Evolutionary conservation across 2,797 vertebrate species (phyloP).

Genomic region (Anas acuta): DNA sequence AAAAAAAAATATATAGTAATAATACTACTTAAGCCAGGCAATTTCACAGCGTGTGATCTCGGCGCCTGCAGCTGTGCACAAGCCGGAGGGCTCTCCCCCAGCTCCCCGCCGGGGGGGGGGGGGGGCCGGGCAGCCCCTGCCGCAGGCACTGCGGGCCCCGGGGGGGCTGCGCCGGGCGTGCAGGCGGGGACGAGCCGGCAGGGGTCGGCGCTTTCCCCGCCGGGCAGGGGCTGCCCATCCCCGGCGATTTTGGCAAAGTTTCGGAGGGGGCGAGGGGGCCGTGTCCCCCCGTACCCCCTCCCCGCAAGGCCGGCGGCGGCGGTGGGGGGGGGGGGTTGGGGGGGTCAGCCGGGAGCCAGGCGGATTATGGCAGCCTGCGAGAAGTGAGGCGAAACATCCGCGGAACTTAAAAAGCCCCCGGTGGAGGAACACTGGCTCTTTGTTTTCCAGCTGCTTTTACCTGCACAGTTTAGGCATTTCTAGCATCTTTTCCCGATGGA

Average conservation of each 20-base stretch:
- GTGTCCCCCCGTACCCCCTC: neutral
- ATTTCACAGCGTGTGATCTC: conserved; percentile 72
- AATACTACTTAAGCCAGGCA: conserved; percentile 20
- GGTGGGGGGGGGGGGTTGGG: neutral
- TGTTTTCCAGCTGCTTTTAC: conserved; percentile 65
- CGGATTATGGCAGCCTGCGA: conserved; percentile 2
- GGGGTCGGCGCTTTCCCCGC: too few relatives aligned
- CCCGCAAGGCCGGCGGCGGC: conserved; percentile 14
- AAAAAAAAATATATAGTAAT: neutral
- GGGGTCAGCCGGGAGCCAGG: conserved; percentile 33
- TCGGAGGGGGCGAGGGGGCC: neutral
- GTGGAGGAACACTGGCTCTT: conserved; percentile 67
- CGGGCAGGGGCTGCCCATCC: too few relatives aligned
- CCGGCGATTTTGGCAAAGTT: conserved; percentile 34
- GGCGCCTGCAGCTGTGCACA: conserved; percentile 63
- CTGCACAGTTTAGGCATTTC: conserved; percentile 57
- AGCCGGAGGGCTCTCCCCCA: conserved; percentile 25
- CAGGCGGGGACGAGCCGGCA: too few relatives aligned
- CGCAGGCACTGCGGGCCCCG: neutral
- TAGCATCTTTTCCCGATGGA: conserved; percentile 52
- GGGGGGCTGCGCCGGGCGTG: neutral
- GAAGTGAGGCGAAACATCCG: conserved; percentile 67
- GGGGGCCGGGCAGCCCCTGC: neutral
- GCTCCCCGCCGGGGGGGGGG: neutral
- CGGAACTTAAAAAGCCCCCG: conserved; percentile 58